Evolutionary conservation across 2,797 vertebrate genomes (phyloP).

Genomic region (Sebastes iracundus): DNA sequence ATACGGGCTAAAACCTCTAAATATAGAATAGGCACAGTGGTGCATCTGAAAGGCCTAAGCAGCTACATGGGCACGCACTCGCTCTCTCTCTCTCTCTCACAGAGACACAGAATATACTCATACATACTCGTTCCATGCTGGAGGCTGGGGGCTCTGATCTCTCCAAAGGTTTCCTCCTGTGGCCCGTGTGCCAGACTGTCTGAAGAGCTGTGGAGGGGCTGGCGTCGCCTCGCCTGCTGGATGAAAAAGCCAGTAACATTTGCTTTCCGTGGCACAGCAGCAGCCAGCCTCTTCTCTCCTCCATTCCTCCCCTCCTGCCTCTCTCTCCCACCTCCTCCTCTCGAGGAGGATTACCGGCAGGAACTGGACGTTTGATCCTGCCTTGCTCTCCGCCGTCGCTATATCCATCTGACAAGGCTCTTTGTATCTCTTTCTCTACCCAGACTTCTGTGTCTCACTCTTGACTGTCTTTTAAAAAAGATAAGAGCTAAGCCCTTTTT

Average conservation of each 20-base stretch:
- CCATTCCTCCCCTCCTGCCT: background rate
- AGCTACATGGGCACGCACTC: conserved; percentile 26
- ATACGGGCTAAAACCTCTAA: conserved; percentile 51
- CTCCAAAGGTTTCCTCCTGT: conserved; percentile 73
- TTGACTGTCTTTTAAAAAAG: conserved; percentile 20
- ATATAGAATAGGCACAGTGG: conserved; percentile 41
- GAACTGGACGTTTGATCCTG: conserved; percentile 76
- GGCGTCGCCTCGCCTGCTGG: conserved; percentile 43
- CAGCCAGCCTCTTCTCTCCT: conserved; percentile 28
- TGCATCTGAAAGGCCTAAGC: conserved; percentile 55
- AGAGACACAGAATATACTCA: conserved; percentile 22
- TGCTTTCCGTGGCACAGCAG: conserved; percentile 63
- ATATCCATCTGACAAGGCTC: conserved; percentile 66
- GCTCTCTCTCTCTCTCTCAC: background rate
- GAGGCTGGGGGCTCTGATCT: conserved; percentile 73
- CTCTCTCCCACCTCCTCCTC: conserved; percentile 26
- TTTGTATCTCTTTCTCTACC: conserved; percentile 44
- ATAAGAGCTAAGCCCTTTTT: conserved; percentile 48
- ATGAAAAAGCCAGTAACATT: conserved; percentile 61
- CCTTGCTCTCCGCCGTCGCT: conserved; percentile 47
- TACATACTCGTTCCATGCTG: conserved; percentile 60
- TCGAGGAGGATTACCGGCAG: conserved; percentile 66
- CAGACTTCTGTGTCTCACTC: conserved; percentile 36
- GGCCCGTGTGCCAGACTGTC: conserved; percentile 76
- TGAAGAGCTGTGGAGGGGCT: conserved; percentile 65